Evolutionary conservation across 2,113 vertebrate species (phyloP).

Genomic region (Oplegnathus fasciatus): DNA sequence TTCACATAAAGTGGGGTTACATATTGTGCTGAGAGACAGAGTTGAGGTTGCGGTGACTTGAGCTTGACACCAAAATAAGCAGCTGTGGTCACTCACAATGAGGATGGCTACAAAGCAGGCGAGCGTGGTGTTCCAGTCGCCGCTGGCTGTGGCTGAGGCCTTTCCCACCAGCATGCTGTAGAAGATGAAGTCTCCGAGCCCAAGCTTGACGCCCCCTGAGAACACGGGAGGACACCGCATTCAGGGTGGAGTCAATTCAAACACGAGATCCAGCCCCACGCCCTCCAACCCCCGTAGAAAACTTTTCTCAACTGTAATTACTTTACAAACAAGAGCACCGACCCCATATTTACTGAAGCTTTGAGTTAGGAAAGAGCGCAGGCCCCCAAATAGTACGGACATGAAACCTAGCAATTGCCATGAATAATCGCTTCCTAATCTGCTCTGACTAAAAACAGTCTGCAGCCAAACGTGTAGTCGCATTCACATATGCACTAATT

Average conservation of each 20-base stretch:
- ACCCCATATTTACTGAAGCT: conserved; percentile 62
- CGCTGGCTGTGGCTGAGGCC: conserved; percentile 97
- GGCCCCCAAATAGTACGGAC: conserved; percentile 25
- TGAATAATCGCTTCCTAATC: conserved; percentile 72
- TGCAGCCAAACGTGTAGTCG: conserved; percentile 3
- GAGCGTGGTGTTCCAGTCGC: conserved; percentile 99
- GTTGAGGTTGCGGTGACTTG: conserved; percentile 21
- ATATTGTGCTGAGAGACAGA: conserved; percentile 13
- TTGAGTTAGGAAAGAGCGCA: conserved; percentile 1
- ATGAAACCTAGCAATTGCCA: conserved; percentile 63
- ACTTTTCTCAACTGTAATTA: conserved; percentile 67
- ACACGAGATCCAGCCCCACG: conserved; percentile 67
- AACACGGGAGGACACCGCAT: conserved; percentile 66
- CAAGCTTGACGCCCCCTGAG: conserved; percentile 96
- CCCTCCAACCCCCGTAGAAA: conserved; percentile 67
- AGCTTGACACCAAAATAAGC: conserved; percentile 42
- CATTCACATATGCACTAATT: conserved; percentile 23
- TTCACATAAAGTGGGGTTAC: background rate
- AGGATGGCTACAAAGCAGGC: conserved; percentile 99
- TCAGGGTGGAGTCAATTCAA: conserved; percentile 62
- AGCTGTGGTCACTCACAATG: conserved; percentile 87
- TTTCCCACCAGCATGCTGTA: conserved; percentile 99
- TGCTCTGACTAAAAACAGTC: conserved; percentile 54
- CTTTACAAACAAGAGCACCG: conserved; percentile 30
- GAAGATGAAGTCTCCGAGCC: conserved; percentile 99